Conservation (phyloP, 2,113 vertebrate genomes). For the Podocnemis expansa region DNA sequence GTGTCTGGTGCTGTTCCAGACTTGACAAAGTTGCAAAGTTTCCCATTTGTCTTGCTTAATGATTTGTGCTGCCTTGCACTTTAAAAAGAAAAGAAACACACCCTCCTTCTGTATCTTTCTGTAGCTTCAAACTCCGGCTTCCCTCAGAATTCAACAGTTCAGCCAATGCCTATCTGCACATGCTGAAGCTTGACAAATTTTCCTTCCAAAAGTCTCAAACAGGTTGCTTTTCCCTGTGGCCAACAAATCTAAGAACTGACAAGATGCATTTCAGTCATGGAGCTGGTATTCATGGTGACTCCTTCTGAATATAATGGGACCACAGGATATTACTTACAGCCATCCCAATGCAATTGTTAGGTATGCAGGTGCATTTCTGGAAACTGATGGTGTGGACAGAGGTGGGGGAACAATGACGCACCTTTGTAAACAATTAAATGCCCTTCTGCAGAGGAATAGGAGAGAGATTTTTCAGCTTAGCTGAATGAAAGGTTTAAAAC, state of each 20-base stretch:
- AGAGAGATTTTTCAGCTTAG: constrained; percentile 8
- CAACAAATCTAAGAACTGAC: background rate
- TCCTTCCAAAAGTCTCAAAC: background rate
- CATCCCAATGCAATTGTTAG: background rate
- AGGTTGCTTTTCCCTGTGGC: background rate
- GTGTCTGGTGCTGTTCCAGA: background rate
- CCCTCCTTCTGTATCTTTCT: background rate
- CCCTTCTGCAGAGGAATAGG: constrained; percentile 27
- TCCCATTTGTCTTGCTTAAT: background rate
- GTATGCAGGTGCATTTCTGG: background rate
- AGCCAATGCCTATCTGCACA: background rate
- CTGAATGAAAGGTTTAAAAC: constrained; percentile 30
- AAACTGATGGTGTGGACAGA: background rate
- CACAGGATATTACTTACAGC: background rate
- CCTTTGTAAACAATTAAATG: constrained; percentile 32
- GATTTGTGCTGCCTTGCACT: background rate
- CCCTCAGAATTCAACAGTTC: background rate
- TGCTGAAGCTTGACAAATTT: background rate
- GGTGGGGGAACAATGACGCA: background rate
- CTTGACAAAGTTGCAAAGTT: background rate
- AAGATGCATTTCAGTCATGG: background rate
- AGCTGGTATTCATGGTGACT: background rate
- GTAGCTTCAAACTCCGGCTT: background rate
- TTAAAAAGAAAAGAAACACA: background rate
- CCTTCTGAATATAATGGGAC: background rate